These are phyloP conservation scores for Drosophila neutralis DNA, from an alignment of 2,888 invertebrate genomes.

Conservation along the genomic window DNA sequence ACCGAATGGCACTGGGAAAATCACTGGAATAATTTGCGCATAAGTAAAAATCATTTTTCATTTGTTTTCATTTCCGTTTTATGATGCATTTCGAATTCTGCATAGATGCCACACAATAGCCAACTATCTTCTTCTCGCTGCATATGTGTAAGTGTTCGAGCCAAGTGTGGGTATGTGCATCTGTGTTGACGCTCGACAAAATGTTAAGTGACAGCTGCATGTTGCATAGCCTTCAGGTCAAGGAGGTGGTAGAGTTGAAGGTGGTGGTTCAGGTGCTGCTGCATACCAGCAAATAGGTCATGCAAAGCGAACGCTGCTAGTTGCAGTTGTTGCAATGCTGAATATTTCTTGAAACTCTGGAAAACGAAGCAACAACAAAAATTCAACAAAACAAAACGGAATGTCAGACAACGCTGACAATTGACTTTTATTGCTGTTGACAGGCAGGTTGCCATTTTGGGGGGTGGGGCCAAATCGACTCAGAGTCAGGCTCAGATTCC, in stretches of 20 bases:
- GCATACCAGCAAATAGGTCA: constrained; percentile 58
- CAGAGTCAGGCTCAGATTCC: constrained; percentile 26
- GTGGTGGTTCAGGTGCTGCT: constrained; percentile 14
- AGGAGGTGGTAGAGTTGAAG: constrained; percentile 10
- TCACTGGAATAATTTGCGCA: constrained; percentile 60
- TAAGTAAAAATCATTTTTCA: constrained; percentile 78
- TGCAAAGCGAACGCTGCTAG: constrained; percentile 24
- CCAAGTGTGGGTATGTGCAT: constrained; percentile 1
- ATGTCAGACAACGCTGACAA: constrained; percentile 69
- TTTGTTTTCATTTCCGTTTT: constrained; percentile 79
- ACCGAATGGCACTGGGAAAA: constrained; percentile 9
- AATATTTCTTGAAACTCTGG: constrained; percentile 31
- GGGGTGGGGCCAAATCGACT: constrained; percentile 10
- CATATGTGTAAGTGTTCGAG: not conserved
- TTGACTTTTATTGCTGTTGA: constrained; percentile 78
- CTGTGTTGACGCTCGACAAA: constrained; percentile 55
- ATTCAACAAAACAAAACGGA: constrained; percentile 33
- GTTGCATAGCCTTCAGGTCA: constrained; percentile 31
- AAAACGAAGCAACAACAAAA: constrained; percentile 13
- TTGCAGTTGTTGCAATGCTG: constrained; percentile 37
- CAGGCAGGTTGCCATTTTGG: constrained; percentile 30
- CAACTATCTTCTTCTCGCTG: not conserved
- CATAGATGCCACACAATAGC: constrained; percentile 48
- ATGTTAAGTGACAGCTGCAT: constrained; percentile 73
- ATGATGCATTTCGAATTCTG: constrained; percentile 75